Evolutionary conservation across 2,888 invertebrate species (phyloP), one percentile per base, ranked within the genome.

Genomic region (Phanerotoma sp.): DNA sequence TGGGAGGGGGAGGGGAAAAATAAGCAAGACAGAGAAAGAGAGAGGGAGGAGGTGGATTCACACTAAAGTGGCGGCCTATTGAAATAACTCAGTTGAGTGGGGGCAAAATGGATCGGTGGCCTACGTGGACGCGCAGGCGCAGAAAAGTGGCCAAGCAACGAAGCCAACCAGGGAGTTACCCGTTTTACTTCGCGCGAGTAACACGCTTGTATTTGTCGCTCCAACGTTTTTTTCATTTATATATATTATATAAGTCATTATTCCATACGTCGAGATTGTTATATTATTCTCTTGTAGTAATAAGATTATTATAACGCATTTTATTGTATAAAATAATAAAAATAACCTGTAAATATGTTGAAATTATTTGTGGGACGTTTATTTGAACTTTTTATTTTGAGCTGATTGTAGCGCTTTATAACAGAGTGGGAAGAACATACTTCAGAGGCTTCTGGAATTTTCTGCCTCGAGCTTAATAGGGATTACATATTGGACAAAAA

Each of bases 181-280:
- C 69, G 72, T 73, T 68, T 71, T 69, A 66, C 68, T 70, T 74
- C 74, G 75, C 73, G 74, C 70, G 72, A 72, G 72, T 74, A 67
- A 70, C 73, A 74, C 72, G 73, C 74, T 61, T 62, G 58, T 60
- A 57, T 51, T 32, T 41, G 16, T 20, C 33, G 30, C 18, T 41
- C 16, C 42, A 25, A 51, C 48, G 51, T n/a, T 50, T 55, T 48
- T 38, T 51, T 47, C 51, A 57, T 51, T 51, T 51, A 40, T 18
- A 48, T 38, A 35, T 48, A 25, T 50, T 22, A 49, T 10, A 30
- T 18, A 28, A 18, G 32, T 32, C 18, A 38, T 22, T 11, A 18
- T 38, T 11, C 16, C 11, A 5, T 38, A 11, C 16, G 20, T 38
- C 11, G 7, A 18, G 16, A 10, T 18, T 38, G 16, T 38, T 38